A percentile compares a stretch with the other conserved stretches of the same genome.
Evolutionary conservation across 2,113 vertebrate species (phyloP).

Genomic region (Coptodon rendalli): DNA sequence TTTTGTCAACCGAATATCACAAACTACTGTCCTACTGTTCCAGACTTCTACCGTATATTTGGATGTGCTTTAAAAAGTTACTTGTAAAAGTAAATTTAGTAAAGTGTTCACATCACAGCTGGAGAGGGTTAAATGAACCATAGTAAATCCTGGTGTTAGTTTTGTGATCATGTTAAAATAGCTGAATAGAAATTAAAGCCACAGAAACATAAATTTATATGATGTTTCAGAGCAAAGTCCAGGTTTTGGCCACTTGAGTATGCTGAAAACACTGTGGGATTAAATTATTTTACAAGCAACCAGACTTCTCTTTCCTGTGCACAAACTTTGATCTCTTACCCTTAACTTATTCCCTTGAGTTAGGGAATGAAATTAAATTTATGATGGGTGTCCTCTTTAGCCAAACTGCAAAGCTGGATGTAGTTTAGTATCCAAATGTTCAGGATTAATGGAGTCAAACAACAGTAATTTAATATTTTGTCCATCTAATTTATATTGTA

Average conservation of each 20-base stretch:
- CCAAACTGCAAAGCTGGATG: background rate
- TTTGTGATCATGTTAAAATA: background rate
- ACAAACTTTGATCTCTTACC: too few species aligned
- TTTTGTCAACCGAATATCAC: background rate
- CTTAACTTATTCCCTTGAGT: rapidly evolving
- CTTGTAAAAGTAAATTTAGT: background rate
- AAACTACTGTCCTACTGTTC: background rate
- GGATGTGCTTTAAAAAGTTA: background rate
- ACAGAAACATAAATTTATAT: background rate
- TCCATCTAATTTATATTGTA: background rate
- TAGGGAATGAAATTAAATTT: background rate
- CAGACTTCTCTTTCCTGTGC: background rate
- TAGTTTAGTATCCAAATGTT: background rate
- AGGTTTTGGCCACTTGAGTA: background rate
- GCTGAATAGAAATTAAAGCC: background rate
- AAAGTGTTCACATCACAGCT: background rate
- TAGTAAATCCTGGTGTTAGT: background rate
- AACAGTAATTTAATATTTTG: background rate
- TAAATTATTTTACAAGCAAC: background rate
- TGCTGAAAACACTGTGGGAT: background rate
- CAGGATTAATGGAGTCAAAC: background rate
- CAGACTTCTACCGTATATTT: rapidly evolving
- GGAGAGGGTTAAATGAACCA: background rate
- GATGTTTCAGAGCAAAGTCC: background rate
- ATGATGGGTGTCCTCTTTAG: background rate